These are phyloP conservation scores for Agrochola lota DNA, from an alignment of 2,888 invertebrate genomes.

Conservation along the genomic window DNA sequence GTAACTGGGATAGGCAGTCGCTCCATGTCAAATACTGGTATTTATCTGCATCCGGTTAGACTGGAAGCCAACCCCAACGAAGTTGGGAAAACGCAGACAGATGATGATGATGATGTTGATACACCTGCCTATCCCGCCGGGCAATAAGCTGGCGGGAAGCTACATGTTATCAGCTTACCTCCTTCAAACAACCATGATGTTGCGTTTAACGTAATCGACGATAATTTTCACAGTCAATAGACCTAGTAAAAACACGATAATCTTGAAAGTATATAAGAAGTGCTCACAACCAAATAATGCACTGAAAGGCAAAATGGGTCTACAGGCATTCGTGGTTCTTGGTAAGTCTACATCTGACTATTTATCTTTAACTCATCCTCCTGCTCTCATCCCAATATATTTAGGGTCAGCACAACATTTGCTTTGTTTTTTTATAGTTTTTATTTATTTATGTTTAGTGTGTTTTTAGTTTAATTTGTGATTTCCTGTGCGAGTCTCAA, in stretches of 20 bases:
- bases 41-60: too few relatives aligned
- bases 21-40: too few relatives aligned
- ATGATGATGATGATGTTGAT: too few relatives aligned
- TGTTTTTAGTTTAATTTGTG: too few relatives aligned
- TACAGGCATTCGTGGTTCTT: constrained; percentile 68
- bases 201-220: background rate
- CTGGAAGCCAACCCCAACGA: too few relatives aligned
- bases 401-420: too few relatives aligned
- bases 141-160: background rate
- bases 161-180: background rate
- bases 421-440: too few relatives aligned
- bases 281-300: fast-evolving
- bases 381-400: too few relatives aligned
- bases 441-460: too few relatives aligned
- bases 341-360: constrained; percentile 64
- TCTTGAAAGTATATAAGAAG: constrained; percentile 46
- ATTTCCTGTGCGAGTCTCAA: too few relatives aligned
- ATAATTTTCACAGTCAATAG: background rate
- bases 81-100: too few relatives aligned
- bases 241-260: constrained; percentile 3
- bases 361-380: background rate
- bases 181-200: background rate
- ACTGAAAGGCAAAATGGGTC: constrained; percentile 64
- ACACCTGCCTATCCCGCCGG: background rate
- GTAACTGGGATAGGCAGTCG: too few relatives aligned